Base-by-base conservation (phyloP, 2,113 vertebrate species). In the Oryzias curvinotus region DNA sequence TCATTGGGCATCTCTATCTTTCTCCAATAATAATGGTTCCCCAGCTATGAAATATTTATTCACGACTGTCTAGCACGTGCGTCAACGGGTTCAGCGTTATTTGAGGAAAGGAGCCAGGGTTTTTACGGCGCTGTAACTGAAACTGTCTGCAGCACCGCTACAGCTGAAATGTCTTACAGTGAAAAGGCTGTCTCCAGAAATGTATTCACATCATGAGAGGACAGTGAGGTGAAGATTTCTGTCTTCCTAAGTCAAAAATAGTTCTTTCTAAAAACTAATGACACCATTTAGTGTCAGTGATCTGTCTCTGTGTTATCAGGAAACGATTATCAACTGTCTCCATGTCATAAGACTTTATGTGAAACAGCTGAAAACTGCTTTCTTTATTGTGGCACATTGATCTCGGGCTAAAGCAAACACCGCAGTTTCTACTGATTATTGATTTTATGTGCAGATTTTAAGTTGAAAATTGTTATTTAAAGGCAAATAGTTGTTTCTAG, bases 331-430 rank as follows among this genome's bases (percentile, higher is more conserved):
- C 12, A 36, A 36, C 36, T 18, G 1, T 52, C 7, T 10, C 4
- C 10, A 13, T 19, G 21, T 10, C 46, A 51, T 30, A 19, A 46
- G 56, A 64, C 28, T 28, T 65, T 56, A 25, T 62, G 55, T 67
- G 57, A 58, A 68, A 58, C 36, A 62, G 43, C 52, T 47, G 14
- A 13, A 61, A 65, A 70, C 44, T 48, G 41, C 43, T 28, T 46
- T 28, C 30, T 53, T 68, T 13, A 60, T 48, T 72, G 52, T 66
- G 57, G 60, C 25, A 52, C 43, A 57, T 36, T 45, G 30, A 65
- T 56, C 57, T 28, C 64, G 61, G 28, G 60, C 45, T 73, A 59
- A 62, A 56, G 59, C 46, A 18, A 30, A 55, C 63, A 52, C 46
- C 57, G 60, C 0, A 28, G 56, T 48, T 69, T 62, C 52, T 15